Evolutionary conservation across 1,140 invertebrate genomes (phyloP).

Genomic region (Apis laboriosa): DNA sequence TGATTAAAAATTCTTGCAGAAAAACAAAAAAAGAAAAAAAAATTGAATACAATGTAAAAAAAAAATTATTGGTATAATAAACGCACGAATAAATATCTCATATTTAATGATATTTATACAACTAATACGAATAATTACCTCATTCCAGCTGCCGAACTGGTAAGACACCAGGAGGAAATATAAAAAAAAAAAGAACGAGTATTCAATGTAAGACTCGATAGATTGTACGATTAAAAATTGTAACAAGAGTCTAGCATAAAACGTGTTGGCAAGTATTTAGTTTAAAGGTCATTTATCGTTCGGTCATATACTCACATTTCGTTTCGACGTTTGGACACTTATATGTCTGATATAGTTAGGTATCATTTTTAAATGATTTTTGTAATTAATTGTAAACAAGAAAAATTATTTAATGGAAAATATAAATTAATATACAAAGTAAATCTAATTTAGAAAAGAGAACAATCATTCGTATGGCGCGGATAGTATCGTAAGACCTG

Average conservation of each 20-base stretch:
- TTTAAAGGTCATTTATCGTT: conserved; percentile 73
- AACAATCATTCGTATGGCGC: conserved; percentile 35
- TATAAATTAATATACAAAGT: conserved; percentile 12
- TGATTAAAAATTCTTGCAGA: neutral
- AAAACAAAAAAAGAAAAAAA: neutral
- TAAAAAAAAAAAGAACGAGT: conserved; percentile 40
- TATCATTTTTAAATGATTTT: conserved; percentile 67
- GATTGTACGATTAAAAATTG: conserved; percentile 29
- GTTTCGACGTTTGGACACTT: conserved; percentile 67
- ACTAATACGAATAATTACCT: conserved; percentile 73
- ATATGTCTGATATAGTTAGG: conserved; percentile 72
- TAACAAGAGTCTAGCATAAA: conserved; percentile 43
- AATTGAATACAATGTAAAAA: neutral
- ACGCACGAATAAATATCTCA: conserved; percentile 17
- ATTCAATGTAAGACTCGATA: conserved; percentile 17
- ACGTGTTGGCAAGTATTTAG: conserved; percentile 38
- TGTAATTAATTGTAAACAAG: neutral
- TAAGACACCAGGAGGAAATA: conserved; percentile 45
- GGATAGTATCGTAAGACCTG: conserved; percentile 46
- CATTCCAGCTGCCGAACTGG: conserved; percentile 77
- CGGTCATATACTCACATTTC: conserved; percentile 73
- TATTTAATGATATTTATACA: too few species aligned
- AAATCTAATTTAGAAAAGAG: neutral
- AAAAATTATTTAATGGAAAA: neutral
- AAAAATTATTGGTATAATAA: neutral